These are phyloP conservation scores for Eleutherodactylus coqui DNA, from an alignment of 2,797 vertebrate species.

Conservation along the genomic window DNA sequence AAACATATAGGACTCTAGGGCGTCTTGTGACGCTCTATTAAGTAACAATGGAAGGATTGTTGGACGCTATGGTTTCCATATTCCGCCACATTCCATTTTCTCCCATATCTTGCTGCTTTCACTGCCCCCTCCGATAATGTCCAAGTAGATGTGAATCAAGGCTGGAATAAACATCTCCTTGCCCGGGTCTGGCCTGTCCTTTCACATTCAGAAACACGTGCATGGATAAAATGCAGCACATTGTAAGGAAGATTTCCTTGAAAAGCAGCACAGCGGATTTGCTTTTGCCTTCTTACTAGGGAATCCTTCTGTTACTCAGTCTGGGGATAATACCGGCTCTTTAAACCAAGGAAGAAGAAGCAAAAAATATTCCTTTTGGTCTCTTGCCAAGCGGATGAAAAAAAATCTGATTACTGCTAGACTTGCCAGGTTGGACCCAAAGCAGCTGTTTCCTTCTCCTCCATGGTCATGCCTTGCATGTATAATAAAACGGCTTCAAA, in stretches of 20 bases:
- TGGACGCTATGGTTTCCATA: conserved; percentile 38
- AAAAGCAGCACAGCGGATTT: neutral
- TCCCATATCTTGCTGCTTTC: conserved; percentile 40
- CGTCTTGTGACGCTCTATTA: neutral
- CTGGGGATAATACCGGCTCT: neutral
- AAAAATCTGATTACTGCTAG: conserved; percentile 15
- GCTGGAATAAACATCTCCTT: conserved; percentile 49
- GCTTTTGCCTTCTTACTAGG: neutral
- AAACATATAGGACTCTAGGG: neutral
- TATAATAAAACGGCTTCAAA: neutral
- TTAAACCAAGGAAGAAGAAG: neutral
- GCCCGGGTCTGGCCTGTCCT: neutral
- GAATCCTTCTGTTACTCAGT: neutral
- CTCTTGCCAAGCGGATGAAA: neutral
- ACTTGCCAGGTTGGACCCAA: conserved; percentile 14
- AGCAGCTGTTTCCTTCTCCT: neutral
- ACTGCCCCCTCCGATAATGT: conserved; percentile 10
- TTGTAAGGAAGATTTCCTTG: neutral
- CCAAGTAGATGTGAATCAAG: conserved; percentile 10
- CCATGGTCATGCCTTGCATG: neutral
- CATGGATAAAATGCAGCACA: neutral
- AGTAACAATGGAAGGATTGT: conserved; percentile 25
- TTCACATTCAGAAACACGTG: neutral
- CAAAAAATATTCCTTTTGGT: conserved; percentile 14
- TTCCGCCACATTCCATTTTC: conserved; percentile 45